Evolutionary conservation across 2,797 vertebrate genomes (phyloP).

Genomic region (Semotilus atromaculatus): DNA sequence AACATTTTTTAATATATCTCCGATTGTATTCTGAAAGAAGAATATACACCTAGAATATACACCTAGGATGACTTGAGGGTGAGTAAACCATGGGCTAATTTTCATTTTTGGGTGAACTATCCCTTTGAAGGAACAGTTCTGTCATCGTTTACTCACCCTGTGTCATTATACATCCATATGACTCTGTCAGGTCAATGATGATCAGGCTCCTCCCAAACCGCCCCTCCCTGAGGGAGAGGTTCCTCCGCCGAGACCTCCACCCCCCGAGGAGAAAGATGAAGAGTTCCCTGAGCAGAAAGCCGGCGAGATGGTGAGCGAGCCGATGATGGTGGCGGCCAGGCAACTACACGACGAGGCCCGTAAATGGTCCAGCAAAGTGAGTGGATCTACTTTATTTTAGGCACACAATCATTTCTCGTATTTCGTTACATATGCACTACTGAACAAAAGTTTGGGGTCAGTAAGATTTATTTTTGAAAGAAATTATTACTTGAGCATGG

Average conservation of each 20-base stretch:
- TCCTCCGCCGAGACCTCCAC: constrained; percentile 93
- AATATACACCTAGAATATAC: too few species aligned
- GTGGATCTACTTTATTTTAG: constrained; percentile 43
- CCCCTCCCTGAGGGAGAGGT: constrained; percentile 95
- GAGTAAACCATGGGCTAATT: too few species aligned
- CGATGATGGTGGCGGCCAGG: constrained; percentile 98
- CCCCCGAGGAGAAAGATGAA: constrained; percentile 97
- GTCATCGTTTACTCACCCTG: not conserved
- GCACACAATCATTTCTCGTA: not conserved
- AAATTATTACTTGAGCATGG: not conserved
- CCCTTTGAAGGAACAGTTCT: not conserved
- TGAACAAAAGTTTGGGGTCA: constrained; percentile 1
- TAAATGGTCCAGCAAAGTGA: constrained; percentile 95
- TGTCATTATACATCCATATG: not conserved
- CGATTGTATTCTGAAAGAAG: too few species aligned
- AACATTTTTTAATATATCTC: too few species aligned
- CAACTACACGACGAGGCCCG: constrained; percentile 96
- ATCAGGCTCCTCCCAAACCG: constrained; percentile 95
- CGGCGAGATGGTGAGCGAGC: constrained; percentile 95
- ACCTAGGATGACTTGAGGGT: too few species aligned
- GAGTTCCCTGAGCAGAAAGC: constrained; percentile 97
- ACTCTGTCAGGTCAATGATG: constrained; percentile 85
- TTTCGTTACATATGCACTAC: not conserved
- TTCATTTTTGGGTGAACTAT: too few species aligned
- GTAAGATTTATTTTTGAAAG: not conserved